A percentile compares a stretch with the other conserved stretches of the same genome.
Conservation (phyloP, 2,888 invertebrate genomes). For the Argyresthia albistria region DNA sequence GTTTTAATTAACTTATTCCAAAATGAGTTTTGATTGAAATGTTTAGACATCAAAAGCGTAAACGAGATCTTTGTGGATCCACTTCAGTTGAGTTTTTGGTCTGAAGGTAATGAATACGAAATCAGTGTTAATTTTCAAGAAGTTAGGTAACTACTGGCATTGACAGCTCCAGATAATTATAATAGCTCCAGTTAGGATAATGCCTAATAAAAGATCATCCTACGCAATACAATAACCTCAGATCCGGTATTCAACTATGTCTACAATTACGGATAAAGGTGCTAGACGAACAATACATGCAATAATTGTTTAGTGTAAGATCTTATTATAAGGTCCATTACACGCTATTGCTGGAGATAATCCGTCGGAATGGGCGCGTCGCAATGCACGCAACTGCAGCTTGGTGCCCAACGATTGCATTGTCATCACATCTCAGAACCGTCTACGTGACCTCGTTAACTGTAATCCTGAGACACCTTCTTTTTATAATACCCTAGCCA, state of each 20-base stretch:
- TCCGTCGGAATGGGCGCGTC: conserved; percentile 11
- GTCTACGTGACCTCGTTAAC: conserved; percentile 60
- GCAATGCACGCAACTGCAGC: conserved; percentile 30
- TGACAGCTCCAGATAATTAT: too few relatives aligned
- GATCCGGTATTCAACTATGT: too few relatives aligned
- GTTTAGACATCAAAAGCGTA: too few relatives aligned
- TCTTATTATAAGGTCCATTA: conserved; percentile 7
- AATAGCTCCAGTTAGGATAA: too few relatives aligned
- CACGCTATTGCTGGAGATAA: conserved; percentile 12
- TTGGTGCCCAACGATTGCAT: conserved; percentile 40
- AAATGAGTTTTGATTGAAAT: background rate
- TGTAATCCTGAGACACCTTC: conserved; percentile 63
- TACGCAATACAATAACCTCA: too few relatives aligned
- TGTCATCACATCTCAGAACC: conserved; percentile 59
- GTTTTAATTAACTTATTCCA: background rate
- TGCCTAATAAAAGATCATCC: too few relatives aligned
- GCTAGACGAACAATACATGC: background rate
- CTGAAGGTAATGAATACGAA: too few relatives aligned
- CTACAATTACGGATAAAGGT: too few relatives aligned
- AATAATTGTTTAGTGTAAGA: conserved; percentile 5
- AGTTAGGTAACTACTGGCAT: too few relatives aligned
- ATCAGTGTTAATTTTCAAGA: too few relatives aligned
- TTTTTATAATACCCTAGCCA: conserved; percentile 22
- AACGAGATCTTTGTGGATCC: too few relatives aligned
- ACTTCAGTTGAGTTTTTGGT: too few relatives aligned